A percentile compares a stretch with the other conserved stretches of the same genome.
Evolutionary conservation across 2,113 vertebrate species (phyloP).

Genomic region (Catharus fuscescens): DNA sequence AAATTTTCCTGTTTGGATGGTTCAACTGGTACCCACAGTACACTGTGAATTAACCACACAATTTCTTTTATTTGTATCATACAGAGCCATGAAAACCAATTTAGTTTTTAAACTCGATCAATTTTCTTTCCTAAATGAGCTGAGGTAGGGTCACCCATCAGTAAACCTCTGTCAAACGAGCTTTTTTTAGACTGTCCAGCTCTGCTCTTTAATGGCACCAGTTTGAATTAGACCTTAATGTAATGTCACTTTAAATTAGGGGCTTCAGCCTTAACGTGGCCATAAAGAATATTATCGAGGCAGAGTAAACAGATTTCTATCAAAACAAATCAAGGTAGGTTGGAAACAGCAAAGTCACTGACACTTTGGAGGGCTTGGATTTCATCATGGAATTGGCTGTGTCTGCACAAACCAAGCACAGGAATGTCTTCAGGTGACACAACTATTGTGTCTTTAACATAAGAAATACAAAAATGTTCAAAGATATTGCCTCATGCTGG

Average conservation of each 20-base stretch:
- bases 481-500: not conserved
- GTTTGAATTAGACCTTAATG: constrained; percentile 48
- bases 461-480: not conserved
- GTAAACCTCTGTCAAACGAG: constrained; percentile 25
- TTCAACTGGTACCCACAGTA: not conserved
- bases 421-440: not conserved
- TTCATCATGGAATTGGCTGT: not conserved
- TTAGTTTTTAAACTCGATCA: constrained; percentile 38
- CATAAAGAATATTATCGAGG: constrained; percentile 20
- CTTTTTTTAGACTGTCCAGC: constrained; percentile 3
- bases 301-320: constrained; percentile 41
- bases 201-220: constrained; percentile 45
- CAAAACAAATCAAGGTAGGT: constrained; percentile 13
- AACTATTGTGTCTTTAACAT: not conserved
- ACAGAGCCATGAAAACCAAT: constrained; percentile 33
- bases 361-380: not conserved
- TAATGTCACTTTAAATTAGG: constrained; percentile 50
- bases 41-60: not conserved
- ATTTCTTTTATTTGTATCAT: not conserved
- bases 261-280: not conserved
- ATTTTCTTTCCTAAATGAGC: constrained; percentile 46
- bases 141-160: constrained; percentile 44
- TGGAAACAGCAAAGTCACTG: not conserved
- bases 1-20: not conserved
- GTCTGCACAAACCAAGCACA: not conserved